Conservation (phyloP, 2,888 invertebrate genomes). For the Candidula unifasciata region DNA sequence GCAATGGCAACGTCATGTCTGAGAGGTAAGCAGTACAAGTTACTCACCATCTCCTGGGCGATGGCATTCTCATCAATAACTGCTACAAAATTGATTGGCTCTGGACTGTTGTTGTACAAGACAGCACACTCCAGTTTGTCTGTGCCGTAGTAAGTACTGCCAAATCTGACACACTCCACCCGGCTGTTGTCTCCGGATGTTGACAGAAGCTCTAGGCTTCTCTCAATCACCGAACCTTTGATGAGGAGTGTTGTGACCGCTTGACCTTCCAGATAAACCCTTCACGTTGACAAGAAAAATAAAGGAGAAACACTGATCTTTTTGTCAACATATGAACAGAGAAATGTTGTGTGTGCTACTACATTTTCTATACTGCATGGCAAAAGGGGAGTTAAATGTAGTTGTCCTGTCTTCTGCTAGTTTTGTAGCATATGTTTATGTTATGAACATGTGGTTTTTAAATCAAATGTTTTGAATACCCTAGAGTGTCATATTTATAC, state of each 20-base stretch:
- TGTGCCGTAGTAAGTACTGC: slow-evolving; percentile 77
- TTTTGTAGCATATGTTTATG: too few relatives aligned
- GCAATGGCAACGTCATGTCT: too few relatives aligned
- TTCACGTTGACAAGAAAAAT: slow-evolving; percentile 56
- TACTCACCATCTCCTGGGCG: slow-evolving; percentile 76
- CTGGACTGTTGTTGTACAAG: slow-evolving; percentile 76
- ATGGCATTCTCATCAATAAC: slow-evolving; percentile 77
- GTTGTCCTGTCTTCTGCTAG: too few relatives aligned
- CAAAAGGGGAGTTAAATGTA: too few relatives aligned
- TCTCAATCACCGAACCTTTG: slow-evolving; percentile 72
- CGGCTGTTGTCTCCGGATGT: slow-evolving; percentile 61
- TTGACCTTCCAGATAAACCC: slow-evolving; percentile 71
- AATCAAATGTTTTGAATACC: too few relatives aligned
- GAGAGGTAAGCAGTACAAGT: too few relatives aligned
- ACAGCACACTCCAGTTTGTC: slow-evolving; percentile 75
- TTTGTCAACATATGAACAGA: background rate
- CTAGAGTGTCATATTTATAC: too few relatives aligned
- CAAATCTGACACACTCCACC: slow-evolving; percentile 75
- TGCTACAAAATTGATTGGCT: slow-evolving; percentile 76
- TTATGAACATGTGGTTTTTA: too few relatives aligned
- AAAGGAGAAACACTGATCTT: background rate
- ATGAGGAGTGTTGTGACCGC: slow-evolving; percentile 66
- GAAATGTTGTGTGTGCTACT: too few relatives aligned
- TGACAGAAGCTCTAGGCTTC: slow-evolving; percentile 73
- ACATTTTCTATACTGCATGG: too few relatives aligned